Conservation (phyloP, 2,888 invertebrate species). For the Zele albiditarsus region DNA sequence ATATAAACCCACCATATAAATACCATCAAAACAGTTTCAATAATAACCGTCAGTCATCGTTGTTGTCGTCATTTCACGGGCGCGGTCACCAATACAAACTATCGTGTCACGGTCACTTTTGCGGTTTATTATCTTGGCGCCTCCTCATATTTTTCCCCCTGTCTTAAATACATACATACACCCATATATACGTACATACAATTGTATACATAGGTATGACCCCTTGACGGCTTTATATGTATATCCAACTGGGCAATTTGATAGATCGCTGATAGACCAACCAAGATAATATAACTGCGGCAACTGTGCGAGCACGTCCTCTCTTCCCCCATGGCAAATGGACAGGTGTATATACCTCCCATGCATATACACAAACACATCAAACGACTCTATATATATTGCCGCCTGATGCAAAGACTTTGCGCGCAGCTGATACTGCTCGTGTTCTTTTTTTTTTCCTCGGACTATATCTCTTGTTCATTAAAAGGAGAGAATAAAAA, state of each 20-base stretch:
- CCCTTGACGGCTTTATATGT: conserved; percentile 28
- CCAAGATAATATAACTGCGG: conserved; percentile 50
- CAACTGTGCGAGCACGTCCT: conserved; percentile 32
- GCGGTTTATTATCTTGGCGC: conserved; percentile 35
- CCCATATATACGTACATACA: neutral
- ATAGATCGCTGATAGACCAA: conserved; percentile 63
- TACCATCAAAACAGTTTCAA: conserved; percentile 20
- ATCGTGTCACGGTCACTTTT: conserved; percentile 60
- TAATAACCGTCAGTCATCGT: conserved; percentile 41
- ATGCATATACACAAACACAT: neutral
- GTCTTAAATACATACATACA: neutral
- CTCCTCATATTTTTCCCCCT: conserved; percentile 7
- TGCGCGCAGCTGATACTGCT: conserved; percentile 40
- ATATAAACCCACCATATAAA: neutral
- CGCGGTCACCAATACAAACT: conserved; percentile 50
- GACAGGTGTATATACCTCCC: neutral
- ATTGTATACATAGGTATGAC: neutral
- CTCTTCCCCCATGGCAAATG: conserved; percentile 12
- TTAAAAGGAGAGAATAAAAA: neutral
- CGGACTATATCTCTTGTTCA: conserved; percentile 11
- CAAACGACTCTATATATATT: conserved; percentile 33
- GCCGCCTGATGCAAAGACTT: conserved; percentile 32
- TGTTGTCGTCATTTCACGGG: conserved; percentile 34
- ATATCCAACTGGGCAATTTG: conserved; percentile 61
- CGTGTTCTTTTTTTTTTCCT: neutral